Evolutionary conservation across 2,888 invertebrate genomes (phyloP), one percentile per base, ranked within the genome.

Genomic region (Gibbula magus): DNA sequence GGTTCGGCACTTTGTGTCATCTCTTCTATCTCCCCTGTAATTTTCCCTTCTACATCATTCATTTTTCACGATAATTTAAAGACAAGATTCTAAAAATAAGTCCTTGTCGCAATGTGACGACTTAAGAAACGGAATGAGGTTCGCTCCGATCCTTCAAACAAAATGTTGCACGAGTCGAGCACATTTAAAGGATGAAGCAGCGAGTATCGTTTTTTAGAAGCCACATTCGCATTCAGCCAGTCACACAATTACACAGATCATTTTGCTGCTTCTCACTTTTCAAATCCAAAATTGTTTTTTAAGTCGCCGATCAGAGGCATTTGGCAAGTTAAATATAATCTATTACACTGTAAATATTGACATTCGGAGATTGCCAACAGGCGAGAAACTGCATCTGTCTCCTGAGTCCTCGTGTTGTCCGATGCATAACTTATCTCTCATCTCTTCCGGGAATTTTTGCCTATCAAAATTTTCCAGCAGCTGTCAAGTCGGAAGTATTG

Each of bases 391-490:
- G 20, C 35, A 35, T 20, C 32, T 3, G 39, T 35, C 35, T 70
- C 35, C 10, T 10, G 32, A 39, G 20, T 70, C 70, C 20, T n/a
- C 35, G 0, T n/a, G 39, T 20, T 70, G 35, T 20, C 39, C 70
- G 39, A 70, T 35, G 70, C 70, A 39, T 70, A 70, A 70, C 70
- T 70, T 70, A 35, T 70, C 32, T 20, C 29, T n/a, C 20, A 20
- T 10, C 32, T 35, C 70, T 35, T 20, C 35, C 20, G 70, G 70
- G 70, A 70, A 70, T 35, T 70, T 70, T 70, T 39, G 35, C 35
- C 70, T 70, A 70, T 70, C 70, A 70, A 70, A 70, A 70, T 70
- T 70, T 70, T 70, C 70, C 39, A 39, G 70, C 20, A 70, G 70
- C 70, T 32, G 39, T 70, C 32, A 35, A 20, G 70, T 35, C n/a